Evolutionary conservation across 2,797 vertebrate species (phyloP).

Genomic region (Catharus ustulatus): DNA sequence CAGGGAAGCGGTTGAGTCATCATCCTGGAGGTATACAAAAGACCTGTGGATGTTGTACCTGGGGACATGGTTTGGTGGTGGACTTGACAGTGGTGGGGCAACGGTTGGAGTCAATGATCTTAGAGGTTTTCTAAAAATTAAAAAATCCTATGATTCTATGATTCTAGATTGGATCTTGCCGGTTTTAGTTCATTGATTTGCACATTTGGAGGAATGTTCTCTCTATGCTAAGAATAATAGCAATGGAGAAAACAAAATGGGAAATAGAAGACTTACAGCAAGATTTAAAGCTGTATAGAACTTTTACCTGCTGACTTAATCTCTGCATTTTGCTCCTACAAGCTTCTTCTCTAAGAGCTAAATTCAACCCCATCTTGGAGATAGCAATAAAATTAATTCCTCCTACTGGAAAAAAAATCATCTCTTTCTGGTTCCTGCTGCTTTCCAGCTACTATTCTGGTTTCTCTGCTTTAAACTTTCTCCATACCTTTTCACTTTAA

Average conservation of each 20-base stretch:
- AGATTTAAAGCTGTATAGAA: neutral
- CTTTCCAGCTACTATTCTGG: neutral
- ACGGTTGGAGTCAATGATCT: neutral
- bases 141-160: neutral
- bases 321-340: neutral
- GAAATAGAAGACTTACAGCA: neutral
- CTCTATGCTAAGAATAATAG: neutral
- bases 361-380: neutral
- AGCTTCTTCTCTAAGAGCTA: neutral
- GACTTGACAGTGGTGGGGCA: neutral
- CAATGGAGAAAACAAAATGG: neutral
- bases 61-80: neutral
- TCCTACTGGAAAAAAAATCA: neutral
- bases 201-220: neutral
- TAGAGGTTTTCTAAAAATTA: neutral
- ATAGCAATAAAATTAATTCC: neutral
- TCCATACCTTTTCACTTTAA: neutral
- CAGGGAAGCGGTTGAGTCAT: neutral
- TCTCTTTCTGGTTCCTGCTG: neutral
- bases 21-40: neutral
- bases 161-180: neutral
- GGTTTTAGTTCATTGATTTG: neutral
- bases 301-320: neutral
- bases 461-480: neutral
- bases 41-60: neutral